phyloP scores from a whole-genome alignment of 2,888 invertebrate species.

The Eustalomyia histrio region DNA sequence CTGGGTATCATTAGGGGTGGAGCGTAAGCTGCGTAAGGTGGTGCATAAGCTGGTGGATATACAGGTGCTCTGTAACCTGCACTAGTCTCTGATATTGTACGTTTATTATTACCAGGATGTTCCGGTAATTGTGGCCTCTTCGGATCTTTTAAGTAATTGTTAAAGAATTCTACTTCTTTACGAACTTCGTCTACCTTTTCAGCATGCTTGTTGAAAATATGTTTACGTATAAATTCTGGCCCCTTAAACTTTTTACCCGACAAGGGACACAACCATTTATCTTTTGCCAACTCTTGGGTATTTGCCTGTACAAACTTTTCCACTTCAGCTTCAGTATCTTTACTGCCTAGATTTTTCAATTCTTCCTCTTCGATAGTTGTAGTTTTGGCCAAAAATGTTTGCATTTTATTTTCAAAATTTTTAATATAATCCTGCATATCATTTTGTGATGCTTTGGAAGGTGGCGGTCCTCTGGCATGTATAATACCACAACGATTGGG shows the following conservation, averaged over 20 bases:
- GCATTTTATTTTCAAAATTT: slow-evolving; percentile 94
- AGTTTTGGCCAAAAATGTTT: slow-evolving; percentile 90
- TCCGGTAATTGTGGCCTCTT: slow-evolving; percentile 96
- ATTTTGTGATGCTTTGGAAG: slow-evolving; percentile 85
- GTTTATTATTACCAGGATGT: slow-evolving; percentile 82
- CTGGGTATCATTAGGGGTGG: slow-evolving; percentile 80
- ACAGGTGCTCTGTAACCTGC: slow-evolving; percentile 75
- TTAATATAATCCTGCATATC: slow-evolving; percentile 85
- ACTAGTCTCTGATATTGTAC: slow-evolving; percentile 74
- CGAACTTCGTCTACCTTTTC: slow-evolving; percentile 99
- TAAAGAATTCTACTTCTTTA: slow-evolving; percentile 98
- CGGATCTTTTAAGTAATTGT: slow-evolving; percentile 96
- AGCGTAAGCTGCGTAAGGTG: slow-evolving; percentile 80
- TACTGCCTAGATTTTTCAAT: slow-evolving; percentile 90
- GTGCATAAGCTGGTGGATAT: slow-evolving; percentile 79
- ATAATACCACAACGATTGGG: slow-evolving; percentile 99
- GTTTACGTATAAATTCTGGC: slow-evolving; percentile 98
- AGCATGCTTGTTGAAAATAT: slow-evolving; percentile 97
- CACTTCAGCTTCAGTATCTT: slow-evolving; percentile 83
- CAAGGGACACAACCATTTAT: slow-evolving; percentile 99
- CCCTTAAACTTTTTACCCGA: slow-evolving; percentile 99
- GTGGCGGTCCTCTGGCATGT: slow-evolving; percentile 95
- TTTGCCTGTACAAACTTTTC: slow-evolving; percentile 98
- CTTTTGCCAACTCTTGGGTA: slow-evolving; percentile 97
- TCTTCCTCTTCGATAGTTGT: slow-evolving; percentile 89